These are phyloP conservation scores for Caenorhabditis sp. DNA, from an alignment of 2,888 invertebrate species.

Conservation along the genomic window DNA sequence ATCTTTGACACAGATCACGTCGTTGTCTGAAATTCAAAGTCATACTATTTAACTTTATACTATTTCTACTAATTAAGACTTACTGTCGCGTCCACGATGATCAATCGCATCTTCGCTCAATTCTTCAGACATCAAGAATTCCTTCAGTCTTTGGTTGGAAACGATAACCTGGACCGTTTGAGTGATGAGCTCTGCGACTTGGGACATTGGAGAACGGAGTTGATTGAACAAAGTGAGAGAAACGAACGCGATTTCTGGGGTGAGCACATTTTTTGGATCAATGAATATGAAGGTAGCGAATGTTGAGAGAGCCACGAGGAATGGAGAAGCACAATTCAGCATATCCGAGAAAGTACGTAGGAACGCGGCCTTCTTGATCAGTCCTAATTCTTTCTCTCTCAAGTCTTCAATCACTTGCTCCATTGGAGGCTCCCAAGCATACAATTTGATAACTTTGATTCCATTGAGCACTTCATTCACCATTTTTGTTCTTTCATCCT, in stretches of 20 bases:
- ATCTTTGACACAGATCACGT: slow-evolving; percentile 75
- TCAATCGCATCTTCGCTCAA: slow-evolving; percentile 66
- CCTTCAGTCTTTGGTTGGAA: slow-evolving; percentile 79
- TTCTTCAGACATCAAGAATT: slow-evolving; percentile 79
- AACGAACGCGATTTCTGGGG: slow-evolving; percentile 91
- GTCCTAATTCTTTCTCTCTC: slow-evolving; percentile 77
- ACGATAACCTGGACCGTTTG: slow-evolving; percentile 82
- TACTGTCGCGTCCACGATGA: slow-evolving; percentile 69
- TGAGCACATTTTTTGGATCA: slow-evolving; percentile 79
- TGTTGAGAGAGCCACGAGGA: slow-evolving; percentile 82
- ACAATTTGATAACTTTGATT: slow-evolving; percentile 87
- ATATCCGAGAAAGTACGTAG: slow-evolving; percentile 81
- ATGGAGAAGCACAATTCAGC: slow-evolving; percentile 82
- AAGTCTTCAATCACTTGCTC: slow-evolving; percentile 79
- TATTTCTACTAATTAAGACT: slow-evolving; percentile 20
- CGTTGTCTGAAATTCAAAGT: slow-evolving; percentile 71
- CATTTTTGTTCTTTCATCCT: slow-evolving; percentile 94
- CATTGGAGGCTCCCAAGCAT: slow-evolving; percentile 85
- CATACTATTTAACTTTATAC: too few relatives aligned
- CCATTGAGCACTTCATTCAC: slow-evolving; percentile 96
- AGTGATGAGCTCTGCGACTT: slow-evolving; percentile 87
- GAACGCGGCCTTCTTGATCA: slow-evolving; percentile 81
- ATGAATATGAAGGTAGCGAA: slow-evolving; percentile 80
- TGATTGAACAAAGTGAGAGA: slow-evolving; percentile 98
- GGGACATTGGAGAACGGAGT: slow-evolving; percentile 94